Percentiles rank a stretch among this genome's conserved stretches.
phyloP scores from a whole-genome alignment of 2,113 vertebrate species.

The Sinocyclocheilus anshuiensis region DNA sequence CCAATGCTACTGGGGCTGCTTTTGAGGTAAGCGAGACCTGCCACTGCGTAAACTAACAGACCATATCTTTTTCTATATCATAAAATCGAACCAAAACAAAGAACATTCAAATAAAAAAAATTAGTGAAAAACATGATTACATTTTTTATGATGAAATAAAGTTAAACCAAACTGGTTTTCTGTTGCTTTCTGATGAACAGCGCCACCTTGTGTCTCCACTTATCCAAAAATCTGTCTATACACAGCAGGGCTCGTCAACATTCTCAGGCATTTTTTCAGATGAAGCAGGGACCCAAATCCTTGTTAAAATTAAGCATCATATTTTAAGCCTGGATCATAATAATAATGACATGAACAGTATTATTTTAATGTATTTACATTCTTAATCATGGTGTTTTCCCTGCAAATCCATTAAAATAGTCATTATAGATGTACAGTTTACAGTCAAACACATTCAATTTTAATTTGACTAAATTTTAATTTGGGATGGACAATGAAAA shows the following conservation, averaged over 20 bases:
- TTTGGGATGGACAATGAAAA: neutral
- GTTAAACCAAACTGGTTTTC: neutral
- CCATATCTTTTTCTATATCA: neutral
- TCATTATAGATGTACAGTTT: neutral
- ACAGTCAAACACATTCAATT: neutral
- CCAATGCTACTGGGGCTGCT: conserved; percentile 49
- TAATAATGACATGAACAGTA: neutral
- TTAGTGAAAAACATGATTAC: too few species aligned
- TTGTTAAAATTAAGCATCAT: neutral
- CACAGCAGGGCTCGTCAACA: neutral
- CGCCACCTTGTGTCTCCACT: conserved; percentile 21
- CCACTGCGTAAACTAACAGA: neutral
- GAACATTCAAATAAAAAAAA: neutral
- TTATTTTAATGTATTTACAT: neutral
- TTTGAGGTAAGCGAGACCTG: conserved; percentile 6
- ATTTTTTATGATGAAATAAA: neutral
- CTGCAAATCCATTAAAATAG: neutral
- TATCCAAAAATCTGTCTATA: neutral
- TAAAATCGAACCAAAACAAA: neutral
- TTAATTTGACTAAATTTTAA: neutral
- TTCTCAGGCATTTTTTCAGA: neutral
- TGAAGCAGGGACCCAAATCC: neutral
- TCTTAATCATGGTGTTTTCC: neutral
- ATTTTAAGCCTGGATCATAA: neutral
- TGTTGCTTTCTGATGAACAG: neutral